Base-by-base conservation (phyloP, 2,797 vertebrate genomes). In the Chelon labrosus region DNA sequence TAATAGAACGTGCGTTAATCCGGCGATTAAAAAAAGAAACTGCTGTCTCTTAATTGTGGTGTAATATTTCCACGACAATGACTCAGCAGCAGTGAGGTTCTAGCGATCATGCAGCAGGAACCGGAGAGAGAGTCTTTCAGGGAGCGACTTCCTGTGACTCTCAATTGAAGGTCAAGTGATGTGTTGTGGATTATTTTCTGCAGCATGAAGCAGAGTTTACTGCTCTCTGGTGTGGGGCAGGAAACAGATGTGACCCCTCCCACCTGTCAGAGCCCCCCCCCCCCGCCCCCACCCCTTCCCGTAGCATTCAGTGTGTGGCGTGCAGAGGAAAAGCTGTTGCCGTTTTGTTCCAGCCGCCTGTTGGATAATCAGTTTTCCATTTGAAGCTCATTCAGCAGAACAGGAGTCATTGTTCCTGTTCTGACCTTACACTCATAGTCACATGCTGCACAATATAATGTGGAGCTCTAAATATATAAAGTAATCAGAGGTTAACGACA, bases 211-310 rank as follows among this genome's bases (percentile, higher is more conserved):
- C 41, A 44, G 13, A 77, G 72, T 81, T 80, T 55, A 56, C 67
- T 58, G 73, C 12, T 49, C 57, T 65, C 65, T 61, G 52, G 47
- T 70, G 69, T 63, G 67, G 75, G 65, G 47, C 76, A 87, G 87
- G 87, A 89, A 89, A 82, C 83, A 84, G 77, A 89, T 87, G 85
- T 79, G 74, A 65, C 64, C 71, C 35, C 71, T 83, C 91, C 89
- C 89, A 88, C 86, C 91, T 88, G 88, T 89, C 80, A 74, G 54
- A 75, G 3, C 20, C 11, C 54, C 61, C 67, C 88, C 75, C 78
- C 78, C 7, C 88, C 85, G 67, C 66, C 63, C 57, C 50, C 70
- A 39, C 54, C n/a, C 39, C 61, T 68, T 60, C 64, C 72, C 67
- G 41, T 65, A 53, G 61, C 25, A 62, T 4, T 10, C 63, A 55